Base-by-base conservation (phyloP, 2,888 invertebrate genomes). In the Chromoteleia sp. region DNA sequence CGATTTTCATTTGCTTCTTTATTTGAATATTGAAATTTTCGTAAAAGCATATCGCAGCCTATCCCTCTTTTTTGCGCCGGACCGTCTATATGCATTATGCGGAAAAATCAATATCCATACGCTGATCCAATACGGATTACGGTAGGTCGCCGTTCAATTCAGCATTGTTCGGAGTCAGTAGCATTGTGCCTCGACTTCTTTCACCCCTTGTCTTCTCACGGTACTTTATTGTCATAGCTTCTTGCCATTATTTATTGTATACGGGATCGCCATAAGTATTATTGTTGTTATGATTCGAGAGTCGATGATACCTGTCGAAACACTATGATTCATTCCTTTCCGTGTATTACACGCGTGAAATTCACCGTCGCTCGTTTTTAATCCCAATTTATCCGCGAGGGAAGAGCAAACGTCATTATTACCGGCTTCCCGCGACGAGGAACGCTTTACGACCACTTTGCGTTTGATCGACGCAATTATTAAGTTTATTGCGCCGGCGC, bases 141-240 rank as follows among this genome's bases (percentile, higher is more conserved):
- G 67, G 79, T 82, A 79, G 82, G 78, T 82, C 82, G 75, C 70
- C 70, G 56, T 67, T 82, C 74, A 65, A 82, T 82, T 82, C 67
- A 21, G 77, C 73, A 78, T 82, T 82, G 82, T 82, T 78, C 78
- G 45, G 15, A 63, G 65, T 48, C 78, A 74, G 78, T 70, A 63
- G 70, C 75, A 70, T 82, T 82, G 77, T 82, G 52, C 70, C 43
- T 15, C 67, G 52, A 74, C 77, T 82, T 78, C 82, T 78, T 74
- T 75, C 82, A 78, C 82, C 82, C 82, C 81, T 74, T 74, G 73
- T 75, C 82, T 82, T 82, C 82, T 82, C 82, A 82, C 82, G 82
- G 41, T 82, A 74, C 78, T 70, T 75, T 78, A 78, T 82, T 75
- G 78, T 75, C 63, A 39, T 17, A 65, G 65, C 70, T 74, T 56